A percentile compares a stretch with the other conserved stretches of the same genome.
Evolutionary conservation across 2,113 vertebrate species (phyloP).

Genomic region (Oryzias woworae): DNA sequence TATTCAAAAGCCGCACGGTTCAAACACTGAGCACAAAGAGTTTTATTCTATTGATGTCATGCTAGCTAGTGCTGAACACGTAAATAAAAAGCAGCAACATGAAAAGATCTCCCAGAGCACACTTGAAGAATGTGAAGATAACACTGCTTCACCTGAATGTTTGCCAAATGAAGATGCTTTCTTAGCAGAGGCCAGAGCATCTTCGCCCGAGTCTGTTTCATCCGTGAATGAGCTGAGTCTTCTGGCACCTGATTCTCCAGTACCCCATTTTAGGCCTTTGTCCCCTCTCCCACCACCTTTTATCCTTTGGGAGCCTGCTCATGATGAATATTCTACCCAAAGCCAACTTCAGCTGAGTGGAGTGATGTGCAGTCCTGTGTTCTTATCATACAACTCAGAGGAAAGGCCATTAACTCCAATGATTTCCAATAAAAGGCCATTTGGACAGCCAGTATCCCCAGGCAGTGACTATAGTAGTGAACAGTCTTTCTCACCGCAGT

Average conservation of each 20-base stretch:
- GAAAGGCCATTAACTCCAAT: conserved; percentile 63
- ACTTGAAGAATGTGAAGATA: background rate
- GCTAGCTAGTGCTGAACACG: no score
- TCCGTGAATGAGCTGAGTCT: conserved; percentile 43
- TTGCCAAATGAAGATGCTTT: conserved; percentile 6
- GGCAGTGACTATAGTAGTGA: conserved; percentile 35
- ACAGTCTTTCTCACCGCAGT: conserved; percentile 42
- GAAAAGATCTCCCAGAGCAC: no score
- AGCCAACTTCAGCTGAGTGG: no score
- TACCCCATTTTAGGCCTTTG: conserved; percentile 57
- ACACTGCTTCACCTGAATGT: conserved; percentile 39
- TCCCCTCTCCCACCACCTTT: conserved; percentile 63
- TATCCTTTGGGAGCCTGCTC: conserved; percentile 45
- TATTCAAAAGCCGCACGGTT: no score
- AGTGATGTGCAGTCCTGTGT: no score
- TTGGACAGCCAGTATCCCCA: conserved; percentile 52
- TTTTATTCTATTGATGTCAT: no score
- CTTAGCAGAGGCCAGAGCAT: conserved; percentile 40
- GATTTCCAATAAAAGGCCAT: conserved; percentile 60
- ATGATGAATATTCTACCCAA: no score
- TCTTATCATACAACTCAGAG: conserved; percentile 25
- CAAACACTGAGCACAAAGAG: no score
- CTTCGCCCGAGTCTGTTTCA: conserved; percentile 49
- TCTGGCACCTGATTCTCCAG: conserved; percentile 49
- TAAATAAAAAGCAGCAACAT: no score